Conservation (phyloP, 1,140 invertebrate species). For the Cyphomyrmex costatus region DNA sequence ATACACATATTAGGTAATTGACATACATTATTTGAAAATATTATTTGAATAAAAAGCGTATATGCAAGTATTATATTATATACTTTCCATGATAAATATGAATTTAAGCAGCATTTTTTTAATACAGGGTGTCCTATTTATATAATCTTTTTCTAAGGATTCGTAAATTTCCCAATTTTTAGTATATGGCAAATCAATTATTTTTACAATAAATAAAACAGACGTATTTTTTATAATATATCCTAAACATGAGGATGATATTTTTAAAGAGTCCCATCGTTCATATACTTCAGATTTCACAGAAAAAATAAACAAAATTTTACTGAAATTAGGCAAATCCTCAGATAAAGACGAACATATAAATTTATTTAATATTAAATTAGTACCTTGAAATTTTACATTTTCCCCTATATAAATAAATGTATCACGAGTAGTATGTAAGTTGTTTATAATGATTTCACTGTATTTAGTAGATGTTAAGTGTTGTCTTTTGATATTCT, state of each 20-base stretch:
- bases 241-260: background rate
- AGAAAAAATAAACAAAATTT: constrained; percentile 4
- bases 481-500: background rate
- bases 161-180: constrained; percentile 30
- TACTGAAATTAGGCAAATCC: background rate
- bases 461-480: background rate
- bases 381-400: background rate
- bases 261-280: background rate
- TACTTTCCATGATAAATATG: too few species aligned
- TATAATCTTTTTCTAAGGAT: background rate
- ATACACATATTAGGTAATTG: too few species aligned
- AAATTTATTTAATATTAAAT: constrained; percentile 38
- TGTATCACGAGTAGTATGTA: background rate
- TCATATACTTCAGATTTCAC: background rate
- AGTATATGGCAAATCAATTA: background rate
- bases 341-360: constrained; percentile 7
- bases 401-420: constrained; percentile 14
- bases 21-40: too few species aligned
- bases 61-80: too few species aligned
- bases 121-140: background rate
- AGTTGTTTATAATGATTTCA: background rate
- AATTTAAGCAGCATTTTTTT: background rate
- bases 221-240: constrained; percentile 21
- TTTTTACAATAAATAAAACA: background rate
- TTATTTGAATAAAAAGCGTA: too few species aligned